Conservation (phyloP, 2,797 vertebrate genomes). For the Pangasius krempfi region DNA sequence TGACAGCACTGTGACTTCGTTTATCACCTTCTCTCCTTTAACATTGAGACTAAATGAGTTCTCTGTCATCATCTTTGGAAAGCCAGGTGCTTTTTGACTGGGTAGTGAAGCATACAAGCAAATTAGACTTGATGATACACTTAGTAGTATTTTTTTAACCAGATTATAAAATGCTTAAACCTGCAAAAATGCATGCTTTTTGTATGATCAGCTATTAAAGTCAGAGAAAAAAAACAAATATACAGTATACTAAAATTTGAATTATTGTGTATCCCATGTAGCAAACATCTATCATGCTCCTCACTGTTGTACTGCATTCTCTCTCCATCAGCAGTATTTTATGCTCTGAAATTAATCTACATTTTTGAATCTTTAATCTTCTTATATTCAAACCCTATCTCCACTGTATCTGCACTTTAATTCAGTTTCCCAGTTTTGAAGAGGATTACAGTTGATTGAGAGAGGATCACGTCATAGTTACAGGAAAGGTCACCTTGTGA, state of each 20-base stretch:
- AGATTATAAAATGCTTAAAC: neutral
- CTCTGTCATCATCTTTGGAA: neutral
- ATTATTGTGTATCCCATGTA: neutral
- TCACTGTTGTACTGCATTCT: neutral
- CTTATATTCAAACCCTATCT: slow-evolving; percentile 19
- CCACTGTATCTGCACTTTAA: slow-evolving; percentile 40
- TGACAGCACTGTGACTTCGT: slow-evolving; percentile 18
- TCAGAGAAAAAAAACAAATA: neutral
- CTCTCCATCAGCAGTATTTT: slow-evolving; percentile 36
- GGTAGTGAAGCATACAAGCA: neutral
- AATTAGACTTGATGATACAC: neutral
- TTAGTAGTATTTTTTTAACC: neutral
- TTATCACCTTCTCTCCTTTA: slow-evolving; percentile 21
- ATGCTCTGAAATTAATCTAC: slow-evolving; percentile 46
- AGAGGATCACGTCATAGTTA: slow-evolving; percentile 27
- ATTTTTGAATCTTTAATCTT: slow-evolving; percentile 49
- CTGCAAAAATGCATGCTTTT: neutral
- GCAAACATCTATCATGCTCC: slow-evolving; percentile 12
- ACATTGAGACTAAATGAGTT: slow-evolving; percentile 16
- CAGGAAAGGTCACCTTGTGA: slow-evolving; percentile 39
- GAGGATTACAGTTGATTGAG: slow-evolving; percentile 45
- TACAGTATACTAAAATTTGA: neutral
- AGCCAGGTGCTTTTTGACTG: neutral
- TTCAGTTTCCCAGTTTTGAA: slow-evolving; percentile 41
- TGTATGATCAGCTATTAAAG: neutral